A percentile compares a stretch with the other conserved stretches of the same genome.
Evolutionary conservation across 2,888 invertebrate genomes (phyloP).

Genomic region (Philonicus albiceps): DNA sequence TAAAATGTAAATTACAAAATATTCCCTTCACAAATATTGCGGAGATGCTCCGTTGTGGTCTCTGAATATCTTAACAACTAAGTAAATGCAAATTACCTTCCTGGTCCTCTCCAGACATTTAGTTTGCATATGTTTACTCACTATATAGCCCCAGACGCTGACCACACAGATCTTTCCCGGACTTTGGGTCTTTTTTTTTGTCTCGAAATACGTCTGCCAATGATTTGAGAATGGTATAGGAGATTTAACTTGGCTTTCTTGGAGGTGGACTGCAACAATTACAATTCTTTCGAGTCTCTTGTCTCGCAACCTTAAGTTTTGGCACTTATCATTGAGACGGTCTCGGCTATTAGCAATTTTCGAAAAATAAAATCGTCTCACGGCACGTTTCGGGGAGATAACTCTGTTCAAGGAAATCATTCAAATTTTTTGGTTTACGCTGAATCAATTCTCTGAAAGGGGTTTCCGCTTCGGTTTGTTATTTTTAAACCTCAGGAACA

Average conservation of each 20-base stretch:
- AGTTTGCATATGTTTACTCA: slow-evolving; percentile 37
- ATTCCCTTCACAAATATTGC: slow-evolving; percentile 36
- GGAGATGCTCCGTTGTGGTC: slow-evolving; percentile 22
- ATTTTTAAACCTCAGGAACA: neutral
- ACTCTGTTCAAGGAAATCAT: neutral
- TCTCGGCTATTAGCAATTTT: neutral
- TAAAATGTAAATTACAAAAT: slow-evolving; percentile 49
- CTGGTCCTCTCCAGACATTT: slow-evolving; percentile 37
- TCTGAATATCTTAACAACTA: slow-evolving; percentile 35
- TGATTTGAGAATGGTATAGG: neutral
- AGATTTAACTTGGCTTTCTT: neutral
- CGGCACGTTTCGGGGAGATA: neutral
- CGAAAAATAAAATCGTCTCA: neutral
- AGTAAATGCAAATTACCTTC: slow-evolving; percentile 37
- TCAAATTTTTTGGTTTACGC: neutral
- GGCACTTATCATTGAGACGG: neutral
- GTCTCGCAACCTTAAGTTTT: neutral
- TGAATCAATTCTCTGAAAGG: neutral
- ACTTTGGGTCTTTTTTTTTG: neutral
- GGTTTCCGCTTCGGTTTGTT: neutral
- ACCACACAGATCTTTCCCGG: slow-evolving; percentile 12
- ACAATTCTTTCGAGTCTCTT: neutral
- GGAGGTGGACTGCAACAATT: neutral
- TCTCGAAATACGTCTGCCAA: neutral
- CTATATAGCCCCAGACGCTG: slow-evolving; percentile 29